Percentiles rank a stretch among this genome's conserved stretches.
These are phyloP conservation scores for Mugil cephalus DNA, from an alignment of 2,113 vertebrate genomes.

Conservation along the genomic window DNA sequence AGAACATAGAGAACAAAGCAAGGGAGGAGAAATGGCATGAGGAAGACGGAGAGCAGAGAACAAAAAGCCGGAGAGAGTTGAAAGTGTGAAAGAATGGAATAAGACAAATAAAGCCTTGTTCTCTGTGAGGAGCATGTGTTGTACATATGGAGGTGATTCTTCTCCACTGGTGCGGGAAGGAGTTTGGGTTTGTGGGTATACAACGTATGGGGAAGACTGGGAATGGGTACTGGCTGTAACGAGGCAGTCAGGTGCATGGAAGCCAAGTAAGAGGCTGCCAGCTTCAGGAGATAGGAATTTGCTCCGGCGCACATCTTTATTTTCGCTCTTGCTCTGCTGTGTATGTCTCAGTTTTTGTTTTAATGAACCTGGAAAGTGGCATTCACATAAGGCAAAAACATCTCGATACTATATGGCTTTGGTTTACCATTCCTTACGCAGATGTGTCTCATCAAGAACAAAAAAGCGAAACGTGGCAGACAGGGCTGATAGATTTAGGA, in stretches of 20 bases:
- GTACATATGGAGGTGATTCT: conserved; percentile 71
- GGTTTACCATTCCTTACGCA: neutral
- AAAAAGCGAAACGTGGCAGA: neutral
- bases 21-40: conserved; percentile 11
- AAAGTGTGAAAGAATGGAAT: conserved; percentile 54
- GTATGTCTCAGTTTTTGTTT: neutral
- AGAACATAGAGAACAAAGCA: conserved; percentile 29
- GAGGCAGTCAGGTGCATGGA: conserved; percentile 51
- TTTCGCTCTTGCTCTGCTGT: neutral
- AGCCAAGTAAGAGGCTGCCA: conserved; percentile 17
- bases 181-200: conserved; percentile 24
- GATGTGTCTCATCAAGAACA: neutral
- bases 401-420: neutral
- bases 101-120: conserved; percentile 72
- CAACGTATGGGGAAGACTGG: conserved; percentile 14
- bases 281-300: conserved; percentile 7
- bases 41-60: conserved; percentile 15
- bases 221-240: conserved; percentile 13
- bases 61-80: conserved; percentile 19
- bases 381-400: neutral
- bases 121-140: conserved; percentile 66
- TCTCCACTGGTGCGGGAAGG: conserved; percentile 4
- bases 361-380: neutral
- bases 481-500: neutral
- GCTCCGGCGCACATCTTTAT: conserved; percentile 7